phyloP scores from a whole-genome alignment of 2,888 invertebrate genomes.

The Chrysolina haemoptera region DNA sequence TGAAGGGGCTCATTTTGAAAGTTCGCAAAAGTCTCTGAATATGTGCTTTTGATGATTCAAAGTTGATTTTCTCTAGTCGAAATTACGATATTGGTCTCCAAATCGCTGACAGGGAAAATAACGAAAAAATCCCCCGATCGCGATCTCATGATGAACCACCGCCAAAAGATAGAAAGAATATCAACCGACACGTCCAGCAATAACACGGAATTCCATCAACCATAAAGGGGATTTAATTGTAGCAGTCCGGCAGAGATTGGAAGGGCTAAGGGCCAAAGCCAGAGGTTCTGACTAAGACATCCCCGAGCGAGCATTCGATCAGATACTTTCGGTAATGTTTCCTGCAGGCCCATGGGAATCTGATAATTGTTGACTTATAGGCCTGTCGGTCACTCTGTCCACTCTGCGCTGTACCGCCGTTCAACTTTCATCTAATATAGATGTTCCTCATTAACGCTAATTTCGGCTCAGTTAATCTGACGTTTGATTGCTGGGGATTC shows the following conservation, averaged over 20 bases:
- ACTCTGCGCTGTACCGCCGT: conserved; percentile 55
- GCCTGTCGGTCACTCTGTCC: conserved; percentile 65
- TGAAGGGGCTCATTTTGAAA: too few species aligned
- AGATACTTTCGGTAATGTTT: conserved; percentile 56
- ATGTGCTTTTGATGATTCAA: too few species aligned
- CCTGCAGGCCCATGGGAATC: conserved; percentile 61
- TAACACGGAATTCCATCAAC: conserved; percentile 67
- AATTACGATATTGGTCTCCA: not conserved
- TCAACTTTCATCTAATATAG: conserved; percentile 61
- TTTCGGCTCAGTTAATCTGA: conserved; percentile 49
- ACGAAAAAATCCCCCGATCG: conserved; percentile 29
- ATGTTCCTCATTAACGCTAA: conserved; percentile 58
- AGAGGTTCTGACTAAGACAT: conserved; percentile 64
- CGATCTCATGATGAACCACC: conserved; percentile 36
- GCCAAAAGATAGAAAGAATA: not conserved
- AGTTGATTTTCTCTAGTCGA: too few species aligned
- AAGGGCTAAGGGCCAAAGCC: conserved; percentile 55
- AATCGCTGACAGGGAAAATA: conserved; percentile 39
- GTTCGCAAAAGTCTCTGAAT: too few species aligned
- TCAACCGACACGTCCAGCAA: conserved; percentile 53
- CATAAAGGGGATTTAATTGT: conserved; percentile 69
- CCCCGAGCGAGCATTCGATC: conserved; percentile 50
- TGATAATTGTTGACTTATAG: conserved; percentile 68
- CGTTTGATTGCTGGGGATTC: conserved; percentile 40
- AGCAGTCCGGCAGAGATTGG: conserved; percentile 66